A percentile compares a stretch with the other conserved stretches of the same genome.
Conservation (phyloP, 2,888 invertebrate species). For the Megamerina dolium region DNA sequence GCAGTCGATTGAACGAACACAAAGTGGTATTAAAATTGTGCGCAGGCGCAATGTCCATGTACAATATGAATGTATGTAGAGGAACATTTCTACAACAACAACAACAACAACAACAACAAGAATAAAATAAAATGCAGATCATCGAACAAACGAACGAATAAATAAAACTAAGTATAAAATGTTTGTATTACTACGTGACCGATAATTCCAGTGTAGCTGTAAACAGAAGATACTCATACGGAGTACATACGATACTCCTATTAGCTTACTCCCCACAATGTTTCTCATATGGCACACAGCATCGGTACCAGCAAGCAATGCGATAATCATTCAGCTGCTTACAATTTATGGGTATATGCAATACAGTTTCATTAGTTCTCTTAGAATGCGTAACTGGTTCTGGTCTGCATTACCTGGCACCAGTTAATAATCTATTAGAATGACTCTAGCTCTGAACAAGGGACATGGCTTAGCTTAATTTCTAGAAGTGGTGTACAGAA, state of each 20-base stretch:
- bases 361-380: not conserved
- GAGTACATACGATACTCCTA: not conserved
- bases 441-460: no score
- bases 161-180: constrained; percentile 30
- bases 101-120: not conserved
- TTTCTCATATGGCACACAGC: no score
- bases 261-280: not conserved
- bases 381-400: not conserved
- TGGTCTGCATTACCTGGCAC: no score
- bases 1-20: not conserved
- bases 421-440: no score
- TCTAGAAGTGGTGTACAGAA: no score
- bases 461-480: no score
- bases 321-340: no score
- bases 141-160: constrained; percentile 15
- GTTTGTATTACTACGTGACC: constrained; percentile 50
- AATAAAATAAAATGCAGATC: not conserved
- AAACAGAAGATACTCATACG: not conserved
- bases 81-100: no score
- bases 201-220: constrained; percentile 27
- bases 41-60: not conserved
- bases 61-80: no score
- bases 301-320: no score
- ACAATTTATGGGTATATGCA: no score
- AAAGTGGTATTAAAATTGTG: not conserved